Conservation (phyloP, 2,888 invertebrate species). For the Piscicola geometra region DNA sequence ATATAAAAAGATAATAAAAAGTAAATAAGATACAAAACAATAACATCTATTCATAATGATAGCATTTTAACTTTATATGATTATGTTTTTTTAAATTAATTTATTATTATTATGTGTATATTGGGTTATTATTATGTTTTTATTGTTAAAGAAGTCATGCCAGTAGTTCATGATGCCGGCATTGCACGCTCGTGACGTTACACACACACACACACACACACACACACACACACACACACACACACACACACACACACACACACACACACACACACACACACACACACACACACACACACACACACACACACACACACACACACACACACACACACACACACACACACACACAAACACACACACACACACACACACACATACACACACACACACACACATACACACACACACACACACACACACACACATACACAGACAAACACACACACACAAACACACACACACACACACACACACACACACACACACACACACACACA, state of each 20-base stretch:
- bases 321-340: not conserved
- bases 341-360: slow-evolving; percentile 13
- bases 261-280: too few species aligned
- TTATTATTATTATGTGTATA: too few species aligned
- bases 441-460: not conserved
- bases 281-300: too few species aligned
- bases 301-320: too few species aligned
- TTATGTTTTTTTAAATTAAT: too few species aligned
- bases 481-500: slow-evolving; percentile 10
- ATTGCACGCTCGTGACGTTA: not conserved
- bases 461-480: slow-evolving; percentile 23
- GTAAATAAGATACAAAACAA: too few species aligned
- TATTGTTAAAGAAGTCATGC: not conserved
- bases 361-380: slow-evolving; percentile 17
- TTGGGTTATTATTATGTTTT: too few species aligned
- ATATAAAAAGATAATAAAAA: too few species aligned
- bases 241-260: too few species aligned
- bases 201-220: slow-evolving; percentile 8
- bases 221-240: slow-evolving; percentile 10
- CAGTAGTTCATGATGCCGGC: not conserved
- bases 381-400: not conserved
- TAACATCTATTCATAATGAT: too few species aligned
- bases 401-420: slow-evolving; percentile 12
- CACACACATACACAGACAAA: not conserved
- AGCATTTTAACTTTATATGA: too few species aligned